Conservation (phyloP, 2,888 invertebrate species). For the Himalopsyche kuldschensis region DNA sequence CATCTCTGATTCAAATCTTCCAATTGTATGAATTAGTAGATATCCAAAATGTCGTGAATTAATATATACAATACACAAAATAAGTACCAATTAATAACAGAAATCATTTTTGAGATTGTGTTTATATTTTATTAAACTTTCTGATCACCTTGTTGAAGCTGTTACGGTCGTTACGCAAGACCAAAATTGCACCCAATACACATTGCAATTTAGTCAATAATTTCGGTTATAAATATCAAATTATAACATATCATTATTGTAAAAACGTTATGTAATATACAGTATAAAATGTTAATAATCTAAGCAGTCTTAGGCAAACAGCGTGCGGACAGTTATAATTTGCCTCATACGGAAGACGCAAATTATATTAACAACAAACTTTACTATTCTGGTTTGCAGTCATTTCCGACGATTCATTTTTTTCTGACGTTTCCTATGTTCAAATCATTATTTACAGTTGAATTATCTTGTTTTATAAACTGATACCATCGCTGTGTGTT, state of each 20-base stretch:
- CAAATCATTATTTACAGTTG: too few relatives aligned
- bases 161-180: background rate
- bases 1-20: too few relatives aligned
- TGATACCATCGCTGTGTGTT: too few relatives aligned
- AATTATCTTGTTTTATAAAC: too few relatives aligned
- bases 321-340: background rate
- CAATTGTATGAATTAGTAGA: too few relatives aligned
- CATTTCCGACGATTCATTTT: background rate
- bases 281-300: background rate
- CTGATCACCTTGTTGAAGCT: background rate
- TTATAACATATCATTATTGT: background rate
- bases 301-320: background rate
- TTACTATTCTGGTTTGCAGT: background rate
- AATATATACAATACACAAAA: too few relatives aligned
- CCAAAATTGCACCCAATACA: background rate
- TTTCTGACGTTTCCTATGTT: too few relatives aligned
- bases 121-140: background rate
- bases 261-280: background rate
- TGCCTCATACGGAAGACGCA: background rate
- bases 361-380: background rate
- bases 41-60: too few relatives aligned
- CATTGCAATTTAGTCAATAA: background rate
- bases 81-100: too few relatives aligned
- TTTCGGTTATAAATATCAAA: background rate
- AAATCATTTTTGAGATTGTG: too few relatives aligned